Conservation (phyloP, 2,888 invertebrate genomes). For the Hoplodrina blanda region DNA sequence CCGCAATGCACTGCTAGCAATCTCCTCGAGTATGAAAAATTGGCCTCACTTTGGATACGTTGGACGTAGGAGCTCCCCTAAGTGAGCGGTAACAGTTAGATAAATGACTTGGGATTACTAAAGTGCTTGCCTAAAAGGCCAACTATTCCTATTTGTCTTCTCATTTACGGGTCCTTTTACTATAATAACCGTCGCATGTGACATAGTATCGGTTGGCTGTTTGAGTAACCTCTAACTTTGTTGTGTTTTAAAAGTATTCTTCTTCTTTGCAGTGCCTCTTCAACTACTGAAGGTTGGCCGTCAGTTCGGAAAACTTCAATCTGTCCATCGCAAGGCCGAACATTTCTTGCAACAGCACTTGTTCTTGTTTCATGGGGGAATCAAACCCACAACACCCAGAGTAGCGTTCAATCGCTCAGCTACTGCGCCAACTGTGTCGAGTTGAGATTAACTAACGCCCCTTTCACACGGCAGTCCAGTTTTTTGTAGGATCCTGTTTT, state of each 20-base stretch:
- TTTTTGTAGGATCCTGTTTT: too few relatives aligned
- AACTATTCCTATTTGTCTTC: constrained; percentile 27
- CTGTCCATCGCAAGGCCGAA: too few relatives aligned
- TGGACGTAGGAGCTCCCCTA: constrained; percentile 13
- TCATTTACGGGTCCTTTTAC: not conserved
- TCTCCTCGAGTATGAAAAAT: constrained; percentile 57
- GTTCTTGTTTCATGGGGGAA: too few relatives aligned
- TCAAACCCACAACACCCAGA: too few relatives aligned
- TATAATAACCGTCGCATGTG: constrained; percentile 19
- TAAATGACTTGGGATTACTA: constrained; percentile 44
- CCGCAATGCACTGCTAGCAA: constrained; percentile 55
- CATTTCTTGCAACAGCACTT: too few relatives aligned
- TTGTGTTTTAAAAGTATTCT: not conserved
- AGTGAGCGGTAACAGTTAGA: constrained; percentile 48
- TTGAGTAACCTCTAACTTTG: not conserved
- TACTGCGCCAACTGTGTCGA: too few relatives aligned
- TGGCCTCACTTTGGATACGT: constrained; percentile 21
- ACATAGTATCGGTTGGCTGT: not conserved
- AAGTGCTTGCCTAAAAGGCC: constrained; percentile 31
- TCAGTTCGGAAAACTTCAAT: too few relatives aligned
- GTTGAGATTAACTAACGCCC: too few relatives aligned
- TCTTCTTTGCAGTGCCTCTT: too few relatives aligned
- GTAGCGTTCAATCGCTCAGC: too few relatives aligned
- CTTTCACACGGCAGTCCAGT: too few relatives aligned
- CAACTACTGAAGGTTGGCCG: too few relatives aligned